A percentile compares a stretch with the other conserved stretches of the same genome.
Evolutionary conservation across 2,888 invertebrate species (phyloP).

Genomic region (Andricus curvator): DNA sequence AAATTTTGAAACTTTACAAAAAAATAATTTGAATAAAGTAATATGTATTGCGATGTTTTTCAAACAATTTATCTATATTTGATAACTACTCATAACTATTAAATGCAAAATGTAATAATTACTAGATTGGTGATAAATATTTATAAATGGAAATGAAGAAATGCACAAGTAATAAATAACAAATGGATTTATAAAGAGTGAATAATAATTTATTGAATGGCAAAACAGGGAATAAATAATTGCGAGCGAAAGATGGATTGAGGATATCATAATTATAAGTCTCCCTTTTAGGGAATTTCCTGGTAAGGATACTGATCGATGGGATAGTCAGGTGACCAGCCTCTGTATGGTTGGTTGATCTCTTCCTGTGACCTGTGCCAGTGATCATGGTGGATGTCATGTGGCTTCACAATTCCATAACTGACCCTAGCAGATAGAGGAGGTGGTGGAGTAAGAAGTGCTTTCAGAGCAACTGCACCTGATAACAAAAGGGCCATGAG

Average conservation of each 20-base stretch:
- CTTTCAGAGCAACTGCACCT: slow-evolving; percentile 76
- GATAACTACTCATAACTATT: too few relatives aligned
- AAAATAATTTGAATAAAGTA: too few relatives aligned
- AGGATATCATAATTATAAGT: slow-evolving; percentile 24
- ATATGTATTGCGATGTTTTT: too few relatives aligned
- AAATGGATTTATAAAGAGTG: slow-evolving; percentile 24
- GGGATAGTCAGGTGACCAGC: slow-evolving; percentile 71
- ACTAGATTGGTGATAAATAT: too few relatives aligned
- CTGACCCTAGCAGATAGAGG: slow-evolving; percentile 70
- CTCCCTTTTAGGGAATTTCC: slow-evolving; percentile 63
- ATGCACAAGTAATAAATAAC: background rate
- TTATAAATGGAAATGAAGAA: too few relatives aligned
- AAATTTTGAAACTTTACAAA: too few relatives aligned
- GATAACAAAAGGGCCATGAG: slow-evolving; percentile 82
- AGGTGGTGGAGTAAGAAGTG: slow-evolving; percentile 68
- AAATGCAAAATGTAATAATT: too few relatives aligned
- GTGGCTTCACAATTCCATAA: slow-evolving; percentile 73
- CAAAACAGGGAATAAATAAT: slow-evolving; percentile 61
- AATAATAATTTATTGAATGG: slow-evolving; percentile 56
- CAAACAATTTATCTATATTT: too few relatives aligned
- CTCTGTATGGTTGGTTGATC: slow-evolving; percentile 71
- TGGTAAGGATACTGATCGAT: slow-evolving; percentile 72
- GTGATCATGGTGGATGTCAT: slow-evolving; percentile 74
- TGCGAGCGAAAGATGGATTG: slow-evolving; percentile 46
- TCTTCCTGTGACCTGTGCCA: slow-evolving; percentile 76